phyloP scores from a whole-genome alignment of 2,113 vertebrate species.

The Phrynosoma blainvillii region DNA sequence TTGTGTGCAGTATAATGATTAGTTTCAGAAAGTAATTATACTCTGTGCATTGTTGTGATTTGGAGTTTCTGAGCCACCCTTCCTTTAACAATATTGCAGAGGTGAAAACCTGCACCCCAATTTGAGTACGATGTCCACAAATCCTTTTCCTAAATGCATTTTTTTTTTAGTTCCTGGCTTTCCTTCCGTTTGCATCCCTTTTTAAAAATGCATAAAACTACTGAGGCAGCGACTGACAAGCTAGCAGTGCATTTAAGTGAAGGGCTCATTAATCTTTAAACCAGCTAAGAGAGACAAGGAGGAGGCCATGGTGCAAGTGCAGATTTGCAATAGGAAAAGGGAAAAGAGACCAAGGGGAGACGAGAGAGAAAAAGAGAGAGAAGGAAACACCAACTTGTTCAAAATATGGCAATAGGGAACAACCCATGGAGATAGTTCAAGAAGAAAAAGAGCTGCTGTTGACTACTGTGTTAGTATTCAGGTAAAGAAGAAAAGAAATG shows the following conservation, averaged over 20 bases:
- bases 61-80: neutral
- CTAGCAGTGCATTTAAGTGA: conserved; percentile 47
- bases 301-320: conserved; percentile 10
- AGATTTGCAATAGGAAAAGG: conserved; percentile 41
- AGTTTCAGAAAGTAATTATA: neutral
- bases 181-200: conserved; percentile 38
- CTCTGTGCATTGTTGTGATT: neutral
- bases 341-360: neutral
- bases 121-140: neutral
- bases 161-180: neutral
- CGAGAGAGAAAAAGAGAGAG: too few relatives aligned
- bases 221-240: conserved; percentile 38
- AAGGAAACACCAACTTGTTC: conserved; percentile 10
- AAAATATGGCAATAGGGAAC: conserved; percentile 11
- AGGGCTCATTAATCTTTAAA: conserved; percentile 60
- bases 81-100: neutral
- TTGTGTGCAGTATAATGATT: neutral
- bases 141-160: neutral
- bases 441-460: neutral
- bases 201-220: conserved; percentile 39
- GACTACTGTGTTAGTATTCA: conserved; percentile 21
- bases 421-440: conserved; percentile 42
- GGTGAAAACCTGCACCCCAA: neutral
- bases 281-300: conserved; percentile 48
- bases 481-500: conserved; percentile 14